Evolutionary conservation across 2,888 invertebrate genomes (phyloP).

Genomic region (Luffia ferchaultella): DNA sequence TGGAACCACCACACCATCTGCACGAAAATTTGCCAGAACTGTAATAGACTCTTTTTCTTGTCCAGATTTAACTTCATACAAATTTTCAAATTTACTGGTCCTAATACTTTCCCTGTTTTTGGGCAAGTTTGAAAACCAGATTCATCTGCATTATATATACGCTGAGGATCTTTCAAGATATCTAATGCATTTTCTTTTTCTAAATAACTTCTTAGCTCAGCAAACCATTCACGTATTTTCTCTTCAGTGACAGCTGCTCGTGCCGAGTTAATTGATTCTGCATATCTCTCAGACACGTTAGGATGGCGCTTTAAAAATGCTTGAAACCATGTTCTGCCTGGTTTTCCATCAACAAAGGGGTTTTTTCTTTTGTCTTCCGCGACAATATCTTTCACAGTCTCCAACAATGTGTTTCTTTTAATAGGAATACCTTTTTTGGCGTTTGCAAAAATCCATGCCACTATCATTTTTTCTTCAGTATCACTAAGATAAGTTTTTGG

Average conservation of each 20-base stretch:
- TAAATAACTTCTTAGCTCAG: slow-evolving; percentile 1
- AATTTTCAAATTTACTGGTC: slow-evolving; percentile 5
- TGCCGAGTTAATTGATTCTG: slow-evolving; percentile 9
- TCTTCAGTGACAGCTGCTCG: slow-evolving; percentile 7
- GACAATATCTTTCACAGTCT: slow-evolving; percentile 7
- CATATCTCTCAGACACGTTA: slow-evolving; percentile 5
- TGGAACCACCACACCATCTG: slow-evolving; percentile 11
- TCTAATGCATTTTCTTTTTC: neutral
- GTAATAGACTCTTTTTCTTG: slow-evolving; percentile 9
- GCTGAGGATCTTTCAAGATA: slow-evolving; percentile 6
- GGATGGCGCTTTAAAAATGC: slow-evolving; percentile 8
- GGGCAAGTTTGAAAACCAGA: slow-evolving; percentile 9
- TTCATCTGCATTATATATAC: slow-evolving; percentile 9
- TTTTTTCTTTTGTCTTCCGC: slow-evolving; percentile 4
- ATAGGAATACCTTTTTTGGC: slow-evolving; percentile 1
- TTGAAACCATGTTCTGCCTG: slow-evolving; percentile 8
- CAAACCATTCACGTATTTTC: slow-evolving; percentile 7
- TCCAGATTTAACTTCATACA: slow-evolving; percentile 5
- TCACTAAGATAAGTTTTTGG: slow-evolving; percentile 2
- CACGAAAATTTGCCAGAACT: slow-evolving; percentile 7
- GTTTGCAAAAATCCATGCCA: neutral
- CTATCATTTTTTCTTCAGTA: neutral
- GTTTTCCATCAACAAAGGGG: slow-evolving; percentile 3
- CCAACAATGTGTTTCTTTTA: neutral
- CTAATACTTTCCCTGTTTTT: slow-evolving; percentile 5